Evolutionary conservation across 1,140 invertebrate genomes (phyloP).

Genomic region (Cydia strobilella): DNA sequence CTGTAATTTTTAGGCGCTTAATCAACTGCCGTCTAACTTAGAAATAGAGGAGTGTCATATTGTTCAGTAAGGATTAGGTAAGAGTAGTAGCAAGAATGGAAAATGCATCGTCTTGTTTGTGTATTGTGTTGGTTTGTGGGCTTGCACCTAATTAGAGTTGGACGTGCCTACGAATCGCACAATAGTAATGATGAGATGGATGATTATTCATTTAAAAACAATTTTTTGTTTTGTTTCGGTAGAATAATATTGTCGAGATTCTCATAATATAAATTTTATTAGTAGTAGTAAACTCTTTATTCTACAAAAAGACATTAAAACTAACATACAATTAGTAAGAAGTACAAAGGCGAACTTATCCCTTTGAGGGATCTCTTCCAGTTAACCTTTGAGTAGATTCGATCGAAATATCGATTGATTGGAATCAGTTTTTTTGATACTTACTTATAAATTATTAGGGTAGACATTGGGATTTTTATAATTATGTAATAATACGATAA

Average conservation of each 20-base stretch:
- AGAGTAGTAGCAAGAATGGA: background rate
- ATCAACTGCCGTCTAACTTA: slow-evolving; percentile 18
- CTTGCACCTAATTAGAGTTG: background rate
- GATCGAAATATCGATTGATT: no score
- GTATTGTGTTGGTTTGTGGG: background rate
- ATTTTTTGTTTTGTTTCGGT: slow-evolving; percentile 24
- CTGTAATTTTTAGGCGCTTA: slow-evolving; percentile 25
- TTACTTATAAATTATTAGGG: no score
- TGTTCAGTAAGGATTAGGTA: slow-evolving; percentile 22
- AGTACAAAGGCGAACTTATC: no score
- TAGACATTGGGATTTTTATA: no score
- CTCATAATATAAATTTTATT: background rate
- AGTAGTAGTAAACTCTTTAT: no score
- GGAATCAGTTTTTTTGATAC: no score
- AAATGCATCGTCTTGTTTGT: background rate
- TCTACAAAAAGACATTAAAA: no score
- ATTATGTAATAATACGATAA: no score
- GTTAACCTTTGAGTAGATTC: no score
- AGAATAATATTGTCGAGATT: slow-evolving; percentile 14
- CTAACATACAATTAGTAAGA: no score
- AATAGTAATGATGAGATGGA: slow-evolving; percentile 27
- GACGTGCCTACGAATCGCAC: background rate
- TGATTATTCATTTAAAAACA: background rate
- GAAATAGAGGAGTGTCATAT: slow-evolving; percentile 31
- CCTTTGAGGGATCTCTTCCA: no score